Evolutionary conservation across 2,113 vertebrate species (phyloP), one percentile per base, ranked within the genome.

Genomic region (Leucosticte australis): DNA sequence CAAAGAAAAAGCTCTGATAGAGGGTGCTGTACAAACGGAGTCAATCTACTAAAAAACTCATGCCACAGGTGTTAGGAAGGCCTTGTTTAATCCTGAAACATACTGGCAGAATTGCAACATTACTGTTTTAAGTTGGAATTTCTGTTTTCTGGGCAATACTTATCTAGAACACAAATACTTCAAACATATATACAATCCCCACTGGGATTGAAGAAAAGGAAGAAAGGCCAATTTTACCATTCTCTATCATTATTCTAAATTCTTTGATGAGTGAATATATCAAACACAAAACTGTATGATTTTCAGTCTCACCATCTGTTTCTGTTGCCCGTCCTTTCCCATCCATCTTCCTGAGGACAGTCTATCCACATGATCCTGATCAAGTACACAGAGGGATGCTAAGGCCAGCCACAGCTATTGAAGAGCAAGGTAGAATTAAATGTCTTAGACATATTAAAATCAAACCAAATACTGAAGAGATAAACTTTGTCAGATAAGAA

Each of bases 311-410:
- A 99, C 99, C 99, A 99, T 99, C 97, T 99, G 99, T 83, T 99
- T 99, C 97, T 99, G 99, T 67, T 99, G 99, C 46, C 99, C 99
- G 1, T 99, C 99, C 95, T 99, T 99, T 83, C 99, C 99, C 99
- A 99, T 99, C 99, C 99, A 99, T 79, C 99, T 98, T 65, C 99
- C 99, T 6, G 99, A 99, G 35, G 99, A 99, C 3, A 99, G 98
- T 59, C 99, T 97, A 95, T 99, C 99, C 18, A 99, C 99, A 7
- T 99, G 99, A 95, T 99, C 99, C 95, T 99, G 99, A 96, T 99
- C 99, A 82, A 99, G 98, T 33, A 99, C 99, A 76, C 99, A 99
- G 31, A 99, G 98, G 7, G 99, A 99, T 28, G 99, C 99, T 59
- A 99, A 98, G 53, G 99, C 99, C 80, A 99, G 97, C 99, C 99